Conservation (phyloP, 2,888 invertebrate genomes). For the Leptinotarsa rubiginosa region DNA sequence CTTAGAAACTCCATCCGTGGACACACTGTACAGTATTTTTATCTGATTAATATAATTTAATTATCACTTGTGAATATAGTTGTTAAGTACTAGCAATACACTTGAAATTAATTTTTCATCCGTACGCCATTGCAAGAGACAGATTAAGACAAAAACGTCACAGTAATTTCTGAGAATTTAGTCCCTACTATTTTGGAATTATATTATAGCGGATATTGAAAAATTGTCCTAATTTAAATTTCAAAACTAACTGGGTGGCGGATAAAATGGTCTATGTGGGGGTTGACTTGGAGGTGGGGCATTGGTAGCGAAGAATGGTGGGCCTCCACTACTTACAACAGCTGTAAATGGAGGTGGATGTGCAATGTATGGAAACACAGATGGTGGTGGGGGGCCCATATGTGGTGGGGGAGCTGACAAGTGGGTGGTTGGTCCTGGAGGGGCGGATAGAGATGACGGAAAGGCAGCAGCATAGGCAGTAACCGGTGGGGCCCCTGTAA, state of each 20-base stretch:
- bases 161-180: no score
- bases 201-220: not conserved
- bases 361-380: conserved; percentile 58
- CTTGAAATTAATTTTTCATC: no score
- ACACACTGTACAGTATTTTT: no score
- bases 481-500: conserved; percentile 58
- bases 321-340: conserved; percentile 65
- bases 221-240: not conserved
- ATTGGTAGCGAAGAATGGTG: conserved; percentile 62
- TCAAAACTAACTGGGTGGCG: conserved; percentile 17
- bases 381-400: conserved; percentile 57
- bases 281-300: conserved; percentile 60
- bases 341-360: conserved; percentile 63
- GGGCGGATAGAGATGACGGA: conserved; percentile 61
- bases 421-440: conserved; percentile 46
- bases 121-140: no score
- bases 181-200: no score
- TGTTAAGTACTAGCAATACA: no score
- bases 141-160: no score
- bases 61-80: no score
- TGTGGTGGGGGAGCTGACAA: conserved; percentile 68
- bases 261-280: conserved; percentile 64
- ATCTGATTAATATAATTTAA: no score
- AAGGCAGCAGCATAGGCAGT: conserved; percentile 59
- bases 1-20: no score